Evolutionary conservation across 1,140 invertebrate genomes (phyloP).

Genomic region (Bombus waltoni): DNA sequence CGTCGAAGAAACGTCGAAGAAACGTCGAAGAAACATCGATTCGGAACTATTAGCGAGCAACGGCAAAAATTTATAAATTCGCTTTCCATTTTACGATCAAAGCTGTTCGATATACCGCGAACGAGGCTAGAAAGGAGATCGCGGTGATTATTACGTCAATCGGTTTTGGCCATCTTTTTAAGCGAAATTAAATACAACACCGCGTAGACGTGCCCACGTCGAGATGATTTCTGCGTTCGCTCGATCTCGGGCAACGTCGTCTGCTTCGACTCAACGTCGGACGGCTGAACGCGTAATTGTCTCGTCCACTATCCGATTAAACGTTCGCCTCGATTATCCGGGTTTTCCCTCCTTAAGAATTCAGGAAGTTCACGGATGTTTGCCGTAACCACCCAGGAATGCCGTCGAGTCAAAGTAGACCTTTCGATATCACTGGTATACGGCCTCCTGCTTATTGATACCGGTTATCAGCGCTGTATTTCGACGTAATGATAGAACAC

Average conservation of each 20-base stretch:
- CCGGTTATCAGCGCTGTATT: background rate
- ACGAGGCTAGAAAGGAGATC: background rate
- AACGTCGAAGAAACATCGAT: constrained; percentile 3
- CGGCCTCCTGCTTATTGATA: background rate
- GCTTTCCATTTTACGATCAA: constrained; percentile 56
- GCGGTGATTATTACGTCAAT: background rate
- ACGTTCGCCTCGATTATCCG: background rate
- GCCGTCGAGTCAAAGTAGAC: background rate
- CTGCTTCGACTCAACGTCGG: background rate
- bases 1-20: background rate
- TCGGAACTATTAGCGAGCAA: background rate
- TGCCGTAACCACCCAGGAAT: background rate
- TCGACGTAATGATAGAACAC: constrained; percentile 4
- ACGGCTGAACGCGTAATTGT: background rate
- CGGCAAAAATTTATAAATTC: constrained; percentile 35
- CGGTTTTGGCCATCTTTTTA: constrained; percentile 1
- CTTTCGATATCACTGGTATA: background rate
- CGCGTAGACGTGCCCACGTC: background rate
- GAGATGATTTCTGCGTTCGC: background rate
- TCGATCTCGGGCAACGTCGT: background rate
- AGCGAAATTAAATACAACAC: background rate
- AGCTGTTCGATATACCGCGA: too few species aligned
- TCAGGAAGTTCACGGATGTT: background rate
- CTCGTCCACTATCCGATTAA: background rate
- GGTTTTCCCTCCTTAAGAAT: background rate